Evolutionary conservation across 2,888 invertebrate genomes (phyloP).

Genomic region (Clostera curtula): DNA sequence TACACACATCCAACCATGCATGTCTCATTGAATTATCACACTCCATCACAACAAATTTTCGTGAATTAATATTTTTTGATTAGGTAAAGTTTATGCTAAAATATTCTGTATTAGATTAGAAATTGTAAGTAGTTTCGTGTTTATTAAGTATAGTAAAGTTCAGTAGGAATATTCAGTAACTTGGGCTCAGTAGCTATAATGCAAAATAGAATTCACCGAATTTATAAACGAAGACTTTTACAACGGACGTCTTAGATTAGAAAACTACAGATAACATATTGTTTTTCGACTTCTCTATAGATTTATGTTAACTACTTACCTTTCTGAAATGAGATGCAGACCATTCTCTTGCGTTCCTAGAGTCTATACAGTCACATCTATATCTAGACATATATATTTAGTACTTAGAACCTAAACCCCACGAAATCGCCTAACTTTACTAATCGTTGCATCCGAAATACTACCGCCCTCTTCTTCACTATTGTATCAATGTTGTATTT

Average conservation of each 20-base stretch:
- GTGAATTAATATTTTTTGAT: slow-evolving; percentile 8
- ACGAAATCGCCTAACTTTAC: slow-evolving; percentile 33
- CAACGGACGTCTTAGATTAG: no score
- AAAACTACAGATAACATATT: no score
- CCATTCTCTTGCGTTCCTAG: slow-evolving; percentile 48
- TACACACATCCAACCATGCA: slow-evolving; percentile 48
- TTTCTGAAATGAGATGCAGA: slow-evolving; percentile 35
- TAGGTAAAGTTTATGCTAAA: slow-evolving; percentile 12
- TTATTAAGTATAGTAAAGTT: no score
- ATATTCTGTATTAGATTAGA: no score
- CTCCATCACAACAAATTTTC: slow-evolving; percentile 17
- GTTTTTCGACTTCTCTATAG: no score
- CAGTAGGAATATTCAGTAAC: no score
- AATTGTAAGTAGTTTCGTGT: no score
- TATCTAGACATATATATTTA: slow-evolving; percentile 21
- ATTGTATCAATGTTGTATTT: slow-evolving; percentile 71
- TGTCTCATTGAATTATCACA: slow-evolving; percentile 40
- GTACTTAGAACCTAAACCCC: slow-evolving; percentile 22
- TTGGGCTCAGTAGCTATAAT: no score
- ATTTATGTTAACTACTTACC: no score
- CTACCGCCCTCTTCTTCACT: slow-evolving; percentile 73
- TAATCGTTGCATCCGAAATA: slow-evolving; percentile 59
- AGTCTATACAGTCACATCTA: slow-evolving; percentile 35
- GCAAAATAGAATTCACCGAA: no score
- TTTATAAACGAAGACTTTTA: no score